Base-by-base conservation (phyloP, 2,888 invertebrate species). In the Zhengitettix transpicula region DNA sequence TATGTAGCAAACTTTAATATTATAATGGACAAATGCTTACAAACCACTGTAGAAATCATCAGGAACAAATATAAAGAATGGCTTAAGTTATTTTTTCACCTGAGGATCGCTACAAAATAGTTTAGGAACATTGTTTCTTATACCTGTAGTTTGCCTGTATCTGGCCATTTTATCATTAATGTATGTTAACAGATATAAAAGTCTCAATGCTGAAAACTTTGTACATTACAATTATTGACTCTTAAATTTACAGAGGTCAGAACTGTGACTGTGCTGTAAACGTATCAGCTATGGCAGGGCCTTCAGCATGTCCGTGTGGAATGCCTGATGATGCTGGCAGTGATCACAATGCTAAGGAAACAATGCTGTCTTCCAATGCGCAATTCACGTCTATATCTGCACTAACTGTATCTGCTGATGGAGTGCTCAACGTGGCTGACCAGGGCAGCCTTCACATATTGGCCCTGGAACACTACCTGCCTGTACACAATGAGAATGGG, bases 351-450 rank as follows among this genome's bases (percentile, higher is more conserved):
- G 87, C 89, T 1, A 68, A 67, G 61, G 89, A 89, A 72, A 92
- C 90, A 40, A 74, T 93, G 64, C 74, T 94, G 28, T 93, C 94
- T 1, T 90, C 92, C 8, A 93, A 93, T 71, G 92, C 93, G 0
- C 84, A 88, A 71, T 91, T 95, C 75, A 88, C 87, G 67, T 84
- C 88, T 9, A 89, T 90, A 70, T 89, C 89, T 51, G 90, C 95
- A 12, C 79, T 98, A 52, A 88, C 94, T 12, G 93, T 97, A 51
- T 92, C 95, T 42, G 93, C 96, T 44, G 94, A 95, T 71, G 95
- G 96, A n/a, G 88, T 93, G 60, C 79, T 98, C 55, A 91, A 96
- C 74, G 87, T 98, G 58, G 93, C 96, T 51, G 98, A 99, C 77
- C 92, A 94, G 81, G 82, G 87, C 57, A 89, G 88, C 8, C 75